Evolutionary conservation across 2,888 invertebrate species (phyloP), one percentile per base, ranked within the genome.

Genomic region (Amphimallon solstitiale): DNA sequence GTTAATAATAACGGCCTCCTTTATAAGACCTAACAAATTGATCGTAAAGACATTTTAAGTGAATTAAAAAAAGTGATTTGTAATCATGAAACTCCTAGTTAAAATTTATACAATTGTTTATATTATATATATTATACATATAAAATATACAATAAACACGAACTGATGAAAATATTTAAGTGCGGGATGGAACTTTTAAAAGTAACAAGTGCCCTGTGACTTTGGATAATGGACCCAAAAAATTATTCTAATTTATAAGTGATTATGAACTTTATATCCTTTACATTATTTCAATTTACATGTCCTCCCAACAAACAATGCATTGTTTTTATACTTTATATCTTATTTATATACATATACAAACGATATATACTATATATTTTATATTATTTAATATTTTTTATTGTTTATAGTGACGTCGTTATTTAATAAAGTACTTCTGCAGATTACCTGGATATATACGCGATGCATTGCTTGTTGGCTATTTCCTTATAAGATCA

Each of bases 101-200:
- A 77, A 78, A 81, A 80, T 80, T 81, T 80, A 79, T 80, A 81
- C 79, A 79, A 78, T 79, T 80, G 80, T 80, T 80, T 81, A 80
- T 81, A 81, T 79, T 80, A 80, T 79, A 77, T 75, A 78, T 77
- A 78, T 72, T 75, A 75, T 77, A 78, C 76, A 79, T 76, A 76
- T 75, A 77, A 76, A 74, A 73, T 71, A 78, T 76, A 76, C 74
- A 73, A 69, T 70, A 75, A 74, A 77, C 71, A 72, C 75, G 75
- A 69, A 72, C 49, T 68, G 66, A 70, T 69, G 67, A 72, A 72
- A 73, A 70, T 70, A 69, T 71, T 72, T 72, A 72, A 29, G 72
- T 72, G 73, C 71, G 72, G 70, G 74, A 70, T 65, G 68, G 63
- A 71, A 70, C 65, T 62, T 66, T 59, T 62, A 46, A 70, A 72